Conservation (phyloP, 1,140 invertebrate genomes). For the Pentalonia nigronervosa region DNA sequence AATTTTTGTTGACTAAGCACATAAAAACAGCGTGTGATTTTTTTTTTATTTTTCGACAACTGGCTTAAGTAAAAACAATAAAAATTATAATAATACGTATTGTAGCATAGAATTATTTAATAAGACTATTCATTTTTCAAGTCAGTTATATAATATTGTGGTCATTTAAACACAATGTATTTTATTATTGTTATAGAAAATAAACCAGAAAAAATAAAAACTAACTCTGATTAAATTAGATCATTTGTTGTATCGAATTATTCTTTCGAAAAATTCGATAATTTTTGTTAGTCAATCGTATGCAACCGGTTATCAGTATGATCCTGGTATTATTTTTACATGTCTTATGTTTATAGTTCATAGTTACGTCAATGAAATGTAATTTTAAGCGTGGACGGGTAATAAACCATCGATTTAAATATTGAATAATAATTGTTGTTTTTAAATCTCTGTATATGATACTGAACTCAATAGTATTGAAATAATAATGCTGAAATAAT, state of each 20-base stretch:
- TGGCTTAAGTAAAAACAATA: background rate
- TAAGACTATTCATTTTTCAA: background rate
- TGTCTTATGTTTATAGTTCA: background rate
- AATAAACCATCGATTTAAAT: background rate
- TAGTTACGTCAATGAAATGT: background rate
- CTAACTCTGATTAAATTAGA: background rate
- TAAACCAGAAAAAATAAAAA: background rate
- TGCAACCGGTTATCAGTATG: background rate
- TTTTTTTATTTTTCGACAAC: background rate
- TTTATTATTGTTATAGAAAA: background rate
- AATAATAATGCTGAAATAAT: background rate
- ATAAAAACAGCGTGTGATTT: background rate
- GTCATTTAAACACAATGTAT: background rate
- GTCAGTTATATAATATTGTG: background rate
- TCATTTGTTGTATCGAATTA: background rate
- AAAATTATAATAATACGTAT: background rate
- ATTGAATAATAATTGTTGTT: background rate
- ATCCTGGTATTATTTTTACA: background rate
- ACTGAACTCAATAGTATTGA: background rate
- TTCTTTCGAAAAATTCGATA: background rate
- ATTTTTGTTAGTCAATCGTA: background rate
- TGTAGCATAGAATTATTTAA: background rate
- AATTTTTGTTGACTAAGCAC: background rate
- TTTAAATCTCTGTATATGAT: background rate
- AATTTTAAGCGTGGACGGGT: background rate